phyloP scores from a whole-genome alignment of 2,113 vertebrate species.

The Lonchura striata region DNA sequence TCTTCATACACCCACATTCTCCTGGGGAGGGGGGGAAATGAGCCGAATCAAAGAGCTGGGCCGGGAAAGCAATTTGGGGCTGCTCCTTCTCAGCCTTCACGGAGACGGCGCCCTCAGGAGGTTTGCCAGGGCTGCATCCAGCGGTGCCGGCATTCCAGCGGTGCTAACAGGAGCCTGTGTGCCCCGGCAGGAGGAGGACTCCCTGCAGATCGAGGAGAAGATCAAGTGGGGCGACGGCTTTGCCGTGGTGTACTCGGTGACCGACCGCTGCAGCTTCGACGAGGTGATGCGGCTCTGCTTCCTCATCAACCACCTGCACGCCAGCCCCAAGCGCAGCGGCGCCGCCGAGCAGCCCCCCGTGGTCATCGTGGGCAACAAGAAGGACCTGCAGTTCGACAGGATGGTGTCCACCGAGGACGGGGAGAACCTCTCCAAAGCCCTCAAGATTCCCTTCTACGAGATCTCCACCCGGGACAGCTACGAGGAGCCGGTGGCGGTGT shows the following conservation, averaged over 20 bases:
- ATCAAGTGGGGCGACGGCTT: constrained; percentile 82
- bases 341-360: constrained; percentile 68
- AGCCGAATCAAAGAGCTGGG: not conserved
- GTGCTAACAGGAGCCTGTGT: rapidly evolving
- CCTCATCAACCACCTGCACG: constrained; percentile 78
- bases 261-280: constrained; percentile 79
- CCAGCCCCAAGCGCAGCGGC: constrained; percentile 45
- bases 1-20: not conserved
- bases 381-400: constrained; percentile 80
- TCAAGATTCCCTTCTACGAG: constrained; percentile 75
- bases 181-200: constrained; percentile 74
- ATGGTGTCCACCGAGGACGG: constrained; percentile 77
- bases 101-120: rapidly evolving
- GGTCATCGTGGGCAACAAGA: constrained; percentile 79
- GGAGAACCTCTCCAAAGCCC: constrained; percentile 70
- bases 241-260: constrained; percentile 79
- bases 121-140: rapidly evolving
- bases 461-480: constrained; percentile 79
- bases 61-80: not conserved
- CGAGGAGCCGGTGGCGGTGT: constrained; percentile 73
- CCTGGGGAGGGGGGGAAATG: not conserved
- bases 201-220: constrained; percentile 81
- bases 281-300: constrained; percentile 81
- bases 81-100: not conserved
- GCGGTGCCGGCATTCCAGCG: rapidly evolving